Conservation (phyloP, 2,113 vertebrate genomes). For the Heliornis fulica region DNA sequence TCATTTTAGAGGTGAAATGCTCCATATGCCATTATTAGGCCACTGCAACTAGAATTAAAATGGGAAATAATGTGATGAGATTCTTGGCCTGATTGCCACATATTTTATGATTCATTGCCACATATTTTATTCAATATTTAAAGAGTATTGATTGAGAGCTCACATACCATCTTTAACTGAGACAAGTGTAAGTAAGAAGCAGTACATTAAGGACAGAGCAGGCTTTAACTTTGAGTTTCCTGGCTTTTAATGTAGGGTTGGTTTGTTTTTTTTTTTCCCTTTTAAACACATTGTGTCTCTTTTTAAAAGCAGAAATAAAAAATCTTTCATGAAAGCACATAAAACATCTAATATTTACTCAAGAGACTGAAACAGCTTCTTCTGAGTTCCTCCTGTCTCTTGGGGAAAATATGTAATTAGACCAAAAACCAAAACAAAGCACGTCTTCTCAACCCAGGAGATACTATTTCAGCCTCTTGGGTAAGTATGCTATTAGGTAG, state of each 20-base stretch:
- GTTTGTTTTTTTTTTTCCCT: constrained; percentile 62
- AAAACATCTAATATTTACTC: constrained; percentile 64
- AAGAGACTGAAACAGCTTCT: constrained; percentile 67
- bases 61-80: background rate
- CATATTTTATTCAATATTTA: background rate
- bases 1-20: background rate
- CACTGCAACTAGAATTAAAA: background rate
- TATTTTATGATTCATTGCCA: background rate
- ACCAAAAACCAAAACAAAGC: constrained; percentile 74
- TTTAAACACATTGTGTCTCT: constrained; percentile 19
- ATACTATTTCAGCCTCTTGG: constrained; percentile 61
- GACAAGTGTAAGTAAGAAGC: constrained; percentile 21
- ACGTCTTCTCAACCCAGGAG: constrained; percentile 49
- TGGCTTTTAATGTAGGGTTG: background rate
- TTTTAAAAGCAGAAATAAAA: constrained; percentile 66
- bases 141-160: background rate
- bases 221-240: constrained; percentile 24
- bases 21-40: background rate
- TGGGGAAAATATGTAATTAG: constrained; percentile 67
- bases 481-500: constrained; percentile 61
- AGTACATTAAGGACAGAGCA: background rate
- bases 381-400: constrained; percentile 58
- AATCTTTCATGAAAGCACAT: constrained; percentile 49
- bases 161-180: background rate
- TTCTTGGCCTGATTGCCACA: background rate